These are phyloP conservation scores for Caenorhabditis brenneri DNA, from an alignment of 1,140 invertebrate species.

Conservation along the genomic window DNA sequence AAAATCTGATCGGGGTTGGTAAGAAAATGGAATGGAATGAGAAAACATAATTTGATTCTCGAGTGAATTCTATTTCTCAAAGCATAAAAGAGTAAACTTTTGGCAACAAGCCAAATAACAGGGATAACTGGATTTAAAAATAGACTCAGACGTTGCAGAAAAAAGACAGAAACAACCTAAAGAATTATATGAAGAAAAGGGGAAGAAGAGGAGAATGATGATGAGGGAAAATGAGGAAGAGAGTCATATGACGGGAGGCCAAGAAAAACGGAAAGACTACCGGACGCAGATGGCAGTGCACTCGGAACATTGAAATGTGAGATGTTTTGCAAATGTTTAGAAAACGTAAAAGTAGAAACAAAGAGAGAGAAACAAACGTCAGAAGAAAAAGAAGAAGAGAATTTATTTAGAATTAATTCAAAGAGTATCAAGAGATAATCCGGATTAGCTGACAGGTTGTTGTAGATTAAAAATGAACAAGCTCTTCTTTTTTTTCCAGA, in stretches of 20 bases:
- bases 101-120: background rate
- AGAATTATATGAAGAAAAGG: no score
- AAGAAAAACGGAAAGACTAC: background rate
- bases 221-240: background rate
- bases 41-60: no score
- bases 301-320: constrained; percentile 33
- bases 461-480: background rate
- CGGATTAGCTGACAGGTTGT: background rate
- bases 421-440: background rate
- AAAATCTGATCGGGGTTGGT: no score
- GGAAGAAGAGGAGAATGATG: no score
- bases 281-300: constrained; percentile 33
- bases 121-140: background rate
- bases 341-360: background rate
- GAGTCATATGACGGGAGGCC: background rate
- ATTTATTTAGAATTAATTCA: no score
- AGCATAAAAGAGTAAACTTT: background rate
- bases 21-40: no score
- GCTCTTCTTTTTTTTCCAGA: background rate
- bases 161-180: background rate
- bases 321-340: background rate
- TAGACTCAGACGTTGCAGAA: background rate
- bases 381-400: no score
- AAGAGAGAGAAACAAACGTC: background rate
- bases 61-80: background rate